phyloP scores from a whole-genome alignment of 2,888 invertebrate species.

The Limnephilus lunatus region DNA sequence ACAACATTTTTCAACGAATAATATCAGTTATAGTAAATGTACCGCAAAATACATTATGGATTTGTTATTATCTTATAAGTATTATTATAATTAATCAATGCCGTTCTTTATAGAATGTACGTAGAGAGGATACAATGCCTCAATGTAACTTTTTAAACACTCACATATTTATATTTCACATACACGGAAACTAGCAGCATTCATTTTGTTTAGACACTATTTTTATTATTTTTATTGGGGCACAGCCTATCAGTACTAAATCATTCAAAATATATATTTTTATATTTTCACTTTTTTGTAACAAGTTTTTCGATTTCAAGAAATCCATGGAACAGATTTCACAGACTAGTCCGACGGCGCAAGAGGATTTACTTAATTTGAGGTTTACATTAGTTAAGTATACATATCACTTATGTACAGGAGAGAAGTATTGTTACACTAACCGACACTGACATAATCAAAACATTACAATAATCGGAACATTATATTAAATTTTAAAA shows the following conservation, averaged over 20 bases:
- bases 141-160: background rate
- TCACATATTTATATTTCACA: background rate
- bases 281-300: background rate
- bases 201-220: background rate
- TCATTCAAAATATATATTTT: background rate
- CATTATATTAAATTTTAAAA: background rate
- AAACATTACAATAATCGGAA: no score
- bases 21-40: background rate
- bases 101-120: no score
- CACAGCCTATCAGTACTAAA: background rate
- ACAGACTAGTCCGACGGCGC: background rate
- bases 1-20: background rate
- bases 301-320: background rate
- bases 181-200: background rate
- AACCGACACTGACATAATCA: background rate
- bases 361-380: background rate
- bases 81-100: no score
- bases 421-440: background rate
- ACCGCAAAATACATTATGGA: background rate
- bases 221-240: background rate
- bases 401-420: slow-evolving; percentile 47
- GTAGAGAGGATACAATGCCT: background rate
- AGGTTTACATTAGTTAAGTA: slow-evolving; percentile 12
- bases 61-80: background rate
- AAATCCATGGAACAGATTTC: slow-evolving; percentile 15